Conservation (phyloP, 2,113 vertebrate species). For the Nicator chloris region DNA sequence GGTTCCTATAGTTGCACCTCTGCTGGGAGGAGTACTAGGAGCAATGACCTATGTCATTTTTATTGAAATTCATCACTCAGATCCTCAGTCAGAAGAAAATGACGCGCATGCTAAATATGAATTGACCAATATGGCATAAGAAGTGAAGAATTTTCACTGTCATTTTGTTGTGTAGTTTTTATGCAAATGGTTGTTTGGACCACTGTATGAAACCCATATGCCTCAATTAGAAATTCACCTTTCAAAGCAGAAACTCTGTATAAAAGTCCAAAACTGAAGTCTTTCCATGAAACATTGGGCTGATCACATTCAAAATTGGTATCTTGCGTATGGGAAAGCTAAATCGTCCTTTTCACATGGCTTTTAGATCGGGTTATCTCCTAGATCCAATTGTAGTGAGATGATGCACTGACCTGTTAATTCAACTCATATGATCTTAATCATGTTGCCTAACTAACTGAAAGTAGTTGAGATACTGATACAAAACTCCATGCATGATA, state of each 20-base stretch:
- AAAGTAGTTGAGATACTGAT: conserved; percentile 17
- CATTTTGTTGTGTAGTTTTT: not conserved
- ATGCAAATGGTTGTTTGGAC: not conserved
- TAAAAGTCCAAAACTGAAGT: not conserved
- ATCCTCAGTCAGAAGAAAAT: conserved; percentile 63
- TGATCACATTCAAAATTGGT: not conserved
- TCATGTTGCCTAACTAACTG: not conserved
- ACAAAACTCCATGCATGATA: not conserved
- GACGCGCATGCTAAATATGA: conserved; percentile 83
- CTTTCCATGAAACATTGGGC: not conserved
- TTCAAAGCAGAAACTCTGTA: not conserved
- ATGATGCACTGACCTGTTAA: not conserved
- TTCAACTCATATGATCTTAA: not conserved
- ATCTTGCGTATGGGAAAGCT: not conserved
- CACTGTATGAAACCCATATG: not conserved
- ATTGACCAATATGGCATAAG: conserved; percentile 63
- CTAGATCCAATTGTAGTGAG: not conserved
- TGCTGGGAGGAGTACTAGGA: conserved; percentile 85
- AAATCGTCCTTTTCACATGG: not conserved
- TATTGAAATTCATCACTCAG: conserved; percentile 88
- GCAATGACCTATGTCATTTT: conserved; percentile 81
- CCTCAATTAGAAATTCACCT: not conserved
- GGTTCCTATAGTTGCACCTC: conserved; percentile 88
- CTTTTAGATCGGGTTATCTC: not conserved
- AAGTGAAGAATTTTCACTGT: not conserved